phyloP scores from a whole-genome alignment of 2,888 invertebrate genomes.

The Gastrophysa polygoni region DNA sequence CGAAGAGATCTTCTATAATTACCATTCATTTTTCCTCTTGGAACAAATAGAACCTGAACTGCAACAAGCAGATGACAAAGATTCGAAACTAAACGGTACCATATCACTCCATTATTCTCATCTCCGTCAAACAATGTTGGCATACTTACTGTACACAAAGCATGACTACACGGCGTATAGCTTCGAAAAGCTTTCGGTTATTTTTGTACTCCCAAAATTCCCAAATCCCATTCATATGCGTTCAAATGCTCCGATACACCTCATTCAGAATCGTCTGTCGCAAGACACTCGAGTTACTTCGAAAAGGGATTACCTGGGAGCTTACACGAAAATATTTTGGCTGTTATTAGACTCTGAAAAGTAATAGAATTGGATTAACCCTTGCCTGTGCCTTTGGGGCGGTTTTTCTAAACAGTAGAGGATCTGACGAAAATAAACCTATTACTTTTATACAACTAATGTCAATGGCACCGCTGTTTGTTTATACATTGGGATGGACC shows the following conservation, averaged over 20 bases:
- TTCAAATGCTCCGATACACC: conserved; percentile 29
- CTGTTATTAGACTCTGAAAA: conserved; percentile 35
- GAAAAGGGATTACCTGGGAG: conserved; percentile 23
- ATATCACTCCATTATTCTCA: background rate
- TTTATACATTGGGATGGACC: conserved; percentile 7
- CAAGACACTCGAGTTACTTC: conserved; percentile 25
- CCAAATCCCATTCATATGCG: conserved; percentile 28
- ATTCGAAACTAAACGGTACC: background rate
- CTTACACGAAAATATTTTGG: conserved; percentile 36
- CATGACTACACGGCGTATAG: conserved; percentile 27
- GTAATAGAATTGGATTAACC: conserved; percentile 43
- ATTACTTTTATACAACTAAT: conserved; percentile 3
- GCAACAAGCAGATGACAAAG: background rate
- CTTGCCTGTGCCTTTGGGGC: conserved; percentile 29
- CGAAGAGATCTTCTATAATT: too few species aligned
- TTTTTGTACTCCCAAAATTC: conserved; percentile 25
- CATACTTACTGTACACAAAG: conserved; percentile 19
- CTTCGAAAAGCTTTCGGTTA: conserved; percentile 27
- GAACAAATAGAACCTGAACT: too few species aligned
- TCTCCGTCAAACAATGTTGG: background rate
- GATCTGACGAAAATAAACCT: conserved; percentile 12
- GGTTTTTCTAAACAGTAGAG: conserved; percentile 16
- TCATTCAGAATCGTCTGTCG: conserved; percentile 25
- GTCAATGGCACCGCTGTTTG: conserved; percentile 14
- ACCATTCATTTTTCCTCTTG: too few species aligned